Base-by-base conservation (phyloP, 2,113 vertebrate species). In the Ifrita kowaldi region DNA sequence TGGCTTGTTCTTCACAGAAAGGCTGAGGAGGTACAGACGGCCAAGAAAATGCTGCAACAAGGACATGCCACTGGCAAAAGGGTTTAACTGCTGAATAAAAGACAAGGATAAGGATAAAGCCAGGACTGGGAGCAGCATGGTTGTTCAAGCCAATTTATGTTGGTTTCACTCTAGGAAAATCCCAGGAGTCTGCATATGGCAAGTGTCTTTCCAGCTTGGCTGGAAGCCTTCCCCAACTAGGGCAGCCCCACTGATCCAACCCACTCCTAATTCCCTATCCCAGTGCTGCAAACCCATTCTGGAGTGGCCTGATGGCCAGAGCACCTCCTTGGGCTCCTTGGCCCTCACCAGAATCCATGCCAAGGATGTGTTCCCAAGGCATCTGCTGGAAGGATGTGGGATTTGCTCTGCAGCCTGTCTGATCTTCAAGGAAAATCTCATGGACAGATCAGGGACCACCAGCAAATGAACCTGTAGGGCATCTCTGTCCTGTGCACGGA, bases 81-180 rank as follows among this genome's bases (percentile, higher is more conserved):
- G 3, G 7, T 84, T 90, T n/a, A 84, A 64, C 42, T 90, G 80
- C 30, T 92, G 94, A 92, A 91, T 92, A 82, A 92, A 93, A 92
- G 42, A 95, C 37, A 71, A 91, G 75, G 60, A 57, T 52, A 41
- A 27, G 12, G 67, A 52, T 35, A 75, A 87, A 79, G 75, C 8
- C 1, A 11, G 47, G 64, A 42, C 16, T 78, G n/a, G 73, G 47
- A 84, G 41, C 50, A 70, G 33, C 35, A 18, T 2, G 3, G 42
- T 13, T 84, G 64, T 44, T 89, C 9, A 28, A 91, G 15, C 20
- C 59, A 30, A 13, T 84, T 70, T 81, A 63, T 39, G 6, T 20
- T 80, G 68, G 16, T 77, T 92, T 92, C 67, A 74, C 9, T 62
- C 50, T 28, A 55, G 56, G 56, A 55, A 68, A 92, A 74, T 67